Conservation (phyloP, 2,888 invertebrate species). For the Pollenia griseotomentosa region DNA sequence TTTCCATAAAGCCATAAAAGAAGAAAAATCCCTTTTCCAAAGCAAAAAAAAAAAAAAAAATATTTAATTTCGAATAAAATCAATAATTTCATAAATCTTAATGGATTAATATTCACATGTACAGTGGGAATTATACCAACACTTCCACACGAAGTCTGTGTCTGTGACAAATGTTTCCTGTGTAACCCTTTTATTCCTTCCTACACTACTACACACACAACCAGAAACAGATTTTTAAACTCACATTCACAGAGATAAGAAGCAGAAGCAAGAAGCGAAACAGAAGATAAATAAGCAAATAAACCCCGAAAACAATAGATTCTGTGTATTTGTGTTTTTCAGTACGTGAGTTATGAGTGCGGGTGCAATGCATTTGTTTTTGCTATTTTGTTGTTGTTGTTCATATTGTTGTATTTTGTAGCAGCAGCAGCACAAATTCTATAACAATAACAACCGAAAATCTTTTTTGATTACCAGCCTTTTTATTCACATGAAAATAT, state of each 20-base stretch:
- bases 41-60: background rate
- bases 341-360: slow-evolving; percentile 69
- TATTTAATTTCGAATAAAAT: slow-evolving; percentile 38
- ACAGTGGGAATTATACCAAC: slow-evolving; percentile 25
- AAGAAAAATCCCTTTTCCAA: background rate
- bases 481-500: slow-evolving; percentile 71
- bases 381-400: slow-evolving; percentile 12
- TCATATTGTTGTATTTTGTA: slow-evolving; percentile 19
- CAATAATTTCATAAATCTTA: slow-evolving; percentile 69
- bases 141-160: background rate
- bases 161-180: slow-evolving; percentile 72
- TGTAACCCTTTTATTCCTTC: slow-evolving; percentile 64
- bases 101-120: slow-evolving; percentile 50
- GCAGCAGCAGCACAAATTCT: slow-evolving; percentile 56
- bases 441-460: slow-evolving; percentile 38
- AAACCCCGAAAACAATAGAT: slow-evolving; percentile 19
- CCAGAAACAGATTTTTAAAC: slow-evolving; percentile 17
- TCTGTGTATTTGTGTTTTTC: background rate
- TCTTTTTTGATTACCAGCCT: slow-evolving; percentile 65
- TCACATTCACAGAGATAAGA: slow-evolving; percentile 1
- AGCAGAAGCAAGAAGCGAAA: background rate
- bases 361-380: slow-evolving; percentile 61
- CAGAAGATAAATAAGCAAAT: slow-evolving; percentile 12
- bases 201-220: slow-evolving; percentile 31
- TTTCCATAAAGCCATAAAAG: background rate